Percentiles rank a stretch among this genome's conserved stretches.
phyloP scores from a whole-genome alignment of 2,888 invertebrate genomes.

The Harmothoe impar region DNA sequence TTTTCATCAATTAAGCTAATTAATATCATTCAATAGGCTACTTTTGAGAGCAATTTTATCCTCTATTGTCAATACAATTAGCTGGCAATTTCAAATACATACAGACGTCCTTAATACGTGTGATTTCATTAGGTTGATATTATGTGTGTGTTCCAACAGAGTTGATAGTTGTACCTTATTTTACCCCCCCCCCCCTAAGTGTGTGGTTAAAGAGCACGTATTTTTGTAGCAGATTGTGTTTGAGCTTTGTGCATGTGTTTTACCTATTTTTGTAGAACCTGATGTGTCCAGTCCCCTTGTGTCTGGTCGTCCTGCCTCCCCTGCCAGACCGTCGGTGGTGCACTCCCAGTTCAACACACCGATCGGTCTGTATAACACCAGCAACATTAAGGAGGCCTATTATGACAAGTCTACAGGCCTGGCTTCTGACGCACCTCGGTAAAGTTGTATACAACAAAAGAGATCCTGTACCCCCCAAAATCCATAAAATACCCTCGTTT shows the following conservation, averaged over 20 bases:
- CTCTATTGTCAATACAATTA: too few relatives aligned
- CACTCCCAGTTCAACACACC: constrained; percentile 98
- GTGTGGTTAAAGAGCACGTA: not conserved
- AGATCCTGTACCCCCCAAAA: too few relatives aligned
- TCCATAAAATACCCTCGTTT: too few relatives aligned
- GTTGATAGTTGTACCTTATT: too few relatives aligned
- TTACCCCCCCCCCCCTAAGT: too few relatives aligned
- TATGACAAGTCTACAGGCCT: constrained; percentile 39
- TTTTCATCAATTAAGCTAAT: too few relatives aligned
- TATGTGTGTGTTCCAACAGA: too few relatives aligned
- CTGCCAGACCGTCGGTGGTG: constrained; percentile 58
- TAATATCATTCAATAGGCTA: too few relatives aligned
- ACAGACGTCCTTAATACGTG: too few relatives aligned
- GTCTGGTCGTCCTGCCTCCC: constrained; percentile 26
- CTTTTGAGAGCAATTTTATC: too few relatives aligned
- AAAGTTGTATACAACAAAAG: not conserved
- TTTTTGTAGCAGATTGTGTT: not conserved
- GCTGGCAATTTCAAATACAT: too few relatives aligned
- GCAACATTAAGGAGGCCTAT: constrained; percentile 32
- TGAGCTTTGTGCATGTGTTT: constrained; percentile 37
- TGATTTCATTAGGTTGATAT: too few relatives aligned
- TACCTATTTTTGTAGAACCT: constrained; percentile 24
- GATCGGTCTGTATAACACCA: constrained; percentile 90
- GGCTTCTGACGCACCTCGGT: constrained; percentile 50
- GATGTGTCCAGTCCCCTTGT: not conserved